A percentile compares a stretch with the other conserved stretches of the same genome.
These are phyloP conservation scores for Cololabis saira DNA, from an alignment of 2,113 vertebrate genomes.

Conservation along the genomic window DNA sequence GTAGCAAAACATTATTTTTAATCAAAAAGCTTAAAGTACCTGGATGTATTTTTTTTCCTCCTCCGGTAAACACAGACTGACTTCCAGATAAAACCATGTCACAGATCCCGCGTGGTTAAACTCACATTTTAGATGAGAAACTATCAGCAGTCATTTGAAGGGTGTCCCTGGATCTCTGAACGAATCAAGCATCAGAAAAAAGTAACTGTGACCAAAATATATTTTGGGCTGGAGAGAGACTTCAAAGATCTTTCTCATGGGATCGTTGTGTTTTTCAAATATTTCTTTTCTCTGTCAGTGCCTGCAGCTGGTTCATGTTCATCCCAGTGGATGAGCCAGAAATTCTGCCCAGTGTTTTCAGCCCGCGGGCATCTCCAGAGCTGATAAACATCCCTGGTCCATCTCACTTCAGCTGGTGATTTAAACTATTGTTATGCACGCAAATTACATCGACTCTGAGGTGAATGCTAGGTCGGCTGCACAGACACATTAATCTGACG, in stretches of 20 bases:
- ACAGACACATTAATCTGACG: constrained; percentile 5
- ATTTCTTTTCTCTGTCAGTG: neutral
- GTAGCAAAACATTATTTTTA: no score
- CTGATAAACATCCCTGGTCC: constrained; percentile 32
- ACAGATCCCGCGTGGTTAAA: neutral
- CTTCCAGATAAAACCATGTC: neutral
- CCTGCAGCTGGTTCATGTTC: constrained; percentile 29
- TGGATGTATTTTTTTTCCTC: no score
- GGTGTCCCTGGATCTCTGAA: neutral
- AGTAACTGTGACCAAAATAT: constrained; percentile 6
- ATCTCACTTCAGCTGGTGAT: constrained; percentile 21
- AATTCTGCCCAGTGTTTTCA: constrained; percentile 22
- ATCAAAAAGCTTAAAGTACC: no score
- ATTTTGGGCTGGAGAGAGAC: neutral
- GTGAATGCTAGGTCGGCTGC: constrained; percentile 24
- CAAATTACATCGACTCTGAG: neutral
- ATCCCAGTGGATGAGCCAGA: neutral
- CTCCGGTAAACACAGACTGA: no score
- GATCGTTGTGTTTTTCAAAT: constrained; percentile 14
- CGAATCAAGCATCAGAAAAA: neutral
- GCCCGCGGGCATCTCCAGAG: constrained; percentile 48
- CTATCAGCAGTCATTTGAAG: constrained; percentile 1
- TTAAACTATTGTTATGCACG: constrained; percentile 23
- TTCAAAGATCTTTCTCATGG: constrained; percentile 2
- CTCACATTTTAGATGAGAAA: neutral